Evolutionary conservation across 2,113 vertebrate genomes (phyloP), one percentile per base, ranked within the genome.

Genomic region (Rallus limicola): DNA sequence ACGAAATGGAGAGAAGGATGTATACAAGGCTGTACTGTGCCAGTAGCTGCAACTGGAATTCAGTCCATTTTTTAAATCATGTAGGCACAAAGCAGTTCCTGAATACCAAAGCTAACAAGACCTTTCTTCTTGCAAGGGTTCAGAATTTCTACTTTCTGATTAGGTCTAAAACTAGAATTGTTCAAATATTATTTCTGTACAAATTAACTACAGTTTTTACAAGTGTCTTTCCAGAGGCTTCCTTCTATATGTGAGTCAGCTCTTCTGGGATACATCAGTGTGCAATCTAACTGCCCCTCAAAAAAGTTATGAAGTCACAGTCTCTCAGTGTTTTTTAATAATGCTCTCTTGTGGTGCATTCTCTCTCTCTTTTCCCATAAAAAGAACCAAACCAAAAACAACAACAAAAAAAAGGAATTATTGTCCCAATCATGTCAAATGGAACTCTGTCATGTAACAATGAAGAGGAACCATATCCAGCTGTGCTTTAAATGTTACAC

Each of bases 401-500:
- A 34, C 23, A 42, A 79, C 20, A 48, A n/a, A 23, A 53, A 53
- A 21, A 16, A 8, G 5, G 6, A 25, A 81, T 83, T 75, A 56
- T 75, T 72, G 29, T 68, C 59, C 24, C n/a, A 67, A 6, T 70
- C 46, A 28, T 38, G 18, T 36, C 67, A 75, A 83, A 90, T 74
- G 26, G 33, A 81, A 81, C 9, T 81, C 23, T 69, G 48, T 42
- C 26, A 52, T 25, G 25, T 38, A 94, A 58, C 69, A 83, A 11
- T 76, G 75, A 88, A 91, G 53, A 91, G 13, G 44, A 31, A 67
- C 28, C 33, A 68, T 29, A 78, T 83, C 88, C 86, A 91, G 38
- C 90, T 96, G 71, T 52, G 72, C 28, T 92, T 94, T 90, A 95
- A 95, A 75, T 77, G 52, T 67, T 92, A 72, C n/a, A 93, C 38